A percentile compares a stretch with the other conserved stretches of the same genome.
phyloP scores from a whole-genome alignment of 2,113 vertebrate species.

The Festucalex cinctus region DNA sequence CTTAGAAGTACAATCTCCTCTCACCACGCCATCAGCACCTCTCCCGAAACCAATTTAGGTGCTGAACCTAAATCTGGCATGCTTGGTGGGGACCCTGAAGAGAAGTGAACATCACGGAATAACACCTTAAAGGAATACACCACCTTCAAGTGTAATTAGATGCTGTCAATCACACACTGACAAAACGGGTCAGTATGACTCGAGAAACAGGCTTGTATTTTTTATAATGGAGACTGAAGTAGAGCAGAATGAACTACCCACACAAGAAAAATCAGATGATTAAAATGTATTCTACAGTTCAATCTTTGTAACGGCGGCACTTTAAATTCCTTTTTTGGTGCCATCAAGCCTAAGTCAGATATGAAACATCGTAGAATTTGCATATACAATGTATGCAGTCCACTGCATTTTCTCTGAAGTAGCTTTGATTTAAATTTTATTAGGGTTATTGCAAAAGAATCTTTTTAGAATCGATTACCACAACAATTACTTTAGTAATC shows the following conservation, averaged over 20 bases:
- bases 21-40: conserved; percentile 57
- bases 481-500: no score
- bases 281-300: conserved; percentile 27
- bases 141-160: conserved; percentile 53
- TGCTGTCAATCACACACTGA: conserved; percentile 59
- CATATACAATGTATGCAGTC: conserved; percentile 3
- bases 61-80: conserved; percentile 56
- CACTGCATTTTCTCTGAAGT: not conserved
- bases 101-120: conserved; percentile 33
- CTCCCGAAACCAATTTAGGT: conserved; percentile 58
- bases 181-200: conserved; percentile 7
- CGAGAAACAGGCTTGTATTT: conserved; percentile 27
- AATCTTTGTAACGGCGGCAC: conserved; percentile 1
- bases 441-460: not conserved
- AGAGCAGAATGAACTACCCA: conserved; percentile 31
- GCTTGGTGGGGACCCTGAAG: conserved; percentile 34
- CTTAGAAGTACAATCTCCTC: conserved; percentile 51
- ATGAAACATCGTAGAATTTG: not conserved
- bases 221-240: conserved; percentile 46
- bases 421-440: not conserved
- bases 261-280: conserved; percentile 13
- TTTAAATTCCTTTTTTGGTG: conserved; percentile 7
- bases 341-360: not conserved
- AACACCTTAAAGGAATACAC: conserved; percentile 53
- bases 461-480: no score